Evolutionary conservation across 2,888 invertebrate genomes (phyloP).

Genomic region (Cyrtodaria siliqua): DNA sequence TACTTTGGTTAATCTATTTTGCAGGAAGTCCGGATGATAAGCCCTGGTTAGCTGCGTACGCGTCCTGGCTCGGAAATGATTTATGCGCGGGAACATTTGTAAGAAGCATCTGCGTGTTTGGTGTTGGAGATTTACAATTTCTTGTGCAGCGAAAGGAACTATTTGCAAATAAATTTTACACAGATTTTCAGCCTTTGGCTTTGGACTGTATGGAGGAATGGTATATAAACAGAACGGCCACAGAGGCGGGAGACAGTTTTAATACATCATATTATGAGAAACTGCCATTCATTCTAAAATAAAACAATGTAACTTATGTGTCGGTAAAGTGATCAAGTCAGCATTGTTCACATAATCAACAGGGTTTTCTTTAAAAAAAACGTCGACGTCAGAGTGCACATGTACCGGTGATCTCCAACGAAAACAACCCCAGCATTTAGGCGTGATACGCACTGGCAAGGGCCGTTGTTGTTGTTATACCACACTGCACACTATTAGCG

Average conservation of each 20-base stretch:
- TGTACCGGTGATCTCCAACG: too few relatives aligned
- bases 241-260: conserved; percentile 7
- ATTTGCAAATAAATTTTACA: conserved; percentile 83
- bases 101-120: conserved; percentile 81
- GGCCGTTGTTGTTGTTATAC: too few relatives aligned
- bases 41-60: conserved; percentile 79
- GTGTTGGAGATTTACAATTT: conserved; percentile 75
- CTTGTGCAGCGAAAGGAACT: conserved; percentile 73
- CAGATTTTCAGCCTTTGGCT: conserved; percentile 75
- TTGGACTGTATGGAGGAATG: conserved; percentile 82
- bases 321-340: too few relatives aligned
- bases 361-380: too few relatives aligned
- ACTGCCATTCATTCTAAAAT: conserved; percentile 60
- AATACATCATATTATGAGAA: conserved; percentile 52
- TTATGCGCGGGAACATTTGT: conserved; percentile 77
- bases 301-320: too few relatives aligned
- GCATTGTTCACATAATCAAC: too few relatives aligned
- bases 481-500: too few relatives aligned
- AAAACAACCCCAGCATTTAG: too few relatives aligned
- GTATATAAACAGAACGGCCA: conserved; percentile 71
- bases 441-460: too few relatives aligned
- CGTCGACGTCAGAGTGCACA: too few relatives aligned
- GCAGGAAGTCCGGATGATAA: conserved; percentile 70
- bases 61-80: conserved; percentile 68
- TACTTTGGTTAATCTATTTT: conserved; percentile 21